Percentiles rank a stretch among this genome's conserved stretches.
Conservation (phyloP, 2,113 vertebrate genomes). For the Oryzias woworae region DNA sequence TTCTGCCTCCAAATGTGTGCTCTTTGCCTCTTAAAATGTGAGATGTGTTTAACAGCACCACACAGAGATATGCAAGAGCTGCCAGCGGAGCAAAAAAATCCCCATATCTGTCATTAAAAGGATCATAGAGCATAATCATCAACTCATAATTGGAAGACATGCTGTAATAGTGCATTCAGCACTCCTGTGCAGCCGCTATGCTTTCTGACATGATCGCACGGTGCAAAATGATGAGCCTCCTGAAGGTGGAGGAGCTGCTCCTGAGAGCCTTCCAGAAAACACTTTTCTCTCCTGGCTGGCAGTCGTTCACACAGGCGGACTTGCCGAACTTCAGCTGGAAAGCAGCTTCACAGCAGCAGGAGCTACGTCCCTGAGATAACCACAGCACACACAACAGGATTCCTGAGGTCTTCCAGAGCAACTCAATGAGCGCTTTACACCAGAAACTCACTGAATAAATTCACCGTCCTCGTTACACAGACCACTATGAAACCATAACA, state of each 20-base stretch:
- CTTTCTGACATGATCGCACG: constrained; percentile 69
- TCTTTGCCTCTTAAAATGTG: constrained; percentile 41
- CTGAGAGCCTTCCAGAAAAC: constrained; percentile 60
- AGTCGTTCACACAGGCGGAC: constrained; percentile 43
- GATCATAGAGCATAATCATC: constrained; percentile 67
- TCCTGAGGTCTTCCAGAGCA: no score
- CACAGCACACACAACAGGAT: constrained; percentile 13
- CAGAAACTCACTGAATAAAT: no score
- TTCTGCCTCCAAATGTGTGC: constrained; percentile 43
- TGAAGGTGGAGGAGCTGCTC: constrained; percentile 64
- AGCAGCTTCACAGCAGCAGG: constrained; percentile 62
- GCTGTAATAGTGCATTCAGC: constrained; percentile 58
- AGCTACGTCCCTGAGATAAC: constrained; percentile 22
- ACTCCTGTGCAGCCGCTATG: constrained; percentile 54
- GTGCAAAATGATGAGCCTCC: constrained; percentile 66
- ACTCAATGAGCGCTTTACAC: no score
- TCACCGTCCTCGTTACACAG: no score
- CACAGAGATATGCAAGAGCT: constrained; percentile 67
- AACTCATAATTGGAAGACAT: constrained; percentile 62
- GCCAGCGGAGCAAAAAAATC: constrained; percentile 55
- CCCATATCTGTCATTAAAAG: constrained; percentile 69
- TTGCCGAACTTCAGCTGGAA: constrained; percentile 44
- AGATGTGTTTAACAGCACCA: constrained; percentile 60
- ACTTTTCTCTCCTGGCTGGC: constrained; percentile 59
- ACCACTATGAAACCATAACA: no score